Base-by-base conservation (phyloP, 2,113 vertebrate species). In the Vulpes vulpes region DNA sequence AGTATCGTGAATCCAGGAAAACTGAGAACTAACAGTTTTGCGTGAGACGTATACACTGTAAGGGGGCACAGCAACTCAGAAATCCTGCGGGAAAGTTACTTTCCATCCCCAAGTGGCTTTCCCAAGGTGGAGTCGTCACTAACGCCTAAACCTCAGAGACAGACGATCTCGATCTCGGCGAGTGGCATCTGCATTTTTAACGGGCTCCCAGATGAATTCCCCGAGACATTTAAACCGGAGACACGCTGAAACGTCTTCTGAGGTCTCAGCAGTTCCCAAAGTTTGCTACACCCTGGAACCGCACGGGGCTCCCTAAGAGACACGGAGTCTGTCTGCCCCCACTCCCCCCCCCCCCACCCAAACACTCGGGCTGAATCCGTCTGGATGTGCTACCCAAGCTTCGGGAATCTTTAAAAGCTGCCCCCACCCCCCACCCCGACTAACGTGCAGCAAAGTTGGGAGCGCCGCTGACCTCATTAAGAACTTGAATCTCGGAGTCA, bases 391-490 rank as follows among this genome's bases (percentile, higher is more conserved):
- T 74, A 23, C 64, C 23, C 12, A 65, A 73, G 43, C 76, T 81
- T 32, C 12, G 11, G 62, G 32, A 91, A 76, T 95, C 89, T 79
- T 85, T 51, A 51, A 38, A 95, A 87, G 38, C 43, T 43, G 43
- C 43, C 43, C 43, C 43, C 43, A 1, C 43, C 5, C 5, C 43
- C 43, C 5, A 35, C 43, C 43, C 43, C 43, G 43, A 8, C 43
- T 43, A 65, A 55, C 2, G 1, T n/a, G 64, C 90, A 89, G 65
- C 67, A 27, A 65, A 97, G 82, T 81, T 91, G 79, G 57, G 57
- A 79, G 20, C 74, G 55, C 35, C 95, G 65, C 78, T 87, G 95
- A 80, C 90, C 79, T 92, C 86, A 80, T 64, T 82, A 74, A 90
- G 87, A 93, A 79, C 69, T 73, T 90, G 74, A 20, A 78, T 89